These are phyloP conservation scores for Odocoileus virginianus DNA, from an alignment of 2,113 vertebrate species.

Conservation along the genomic window DNA sequence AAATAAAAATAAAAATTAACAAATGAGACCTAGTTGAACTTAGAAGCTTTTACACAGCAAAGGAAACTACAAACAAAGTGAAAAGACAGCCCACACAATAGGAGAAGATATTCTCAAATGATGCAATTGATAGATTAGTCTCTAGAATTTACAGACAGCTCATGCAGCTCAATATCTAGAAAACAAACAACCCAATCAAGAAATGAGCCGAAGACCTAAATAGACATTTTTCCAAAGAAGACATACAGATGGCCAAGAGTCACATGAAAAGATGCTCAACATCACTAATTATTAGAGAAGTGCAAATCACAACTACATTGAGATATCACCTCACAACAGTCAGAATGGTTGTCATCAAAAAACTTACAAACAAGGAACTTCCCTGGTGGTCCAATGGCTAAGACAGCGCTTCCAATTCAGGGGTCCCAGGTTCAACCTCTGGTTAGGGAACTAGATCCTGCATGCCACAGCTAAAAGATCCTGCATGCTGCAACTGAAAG, in stretches of 20 bases:
- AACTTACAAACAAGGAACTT: background rate
- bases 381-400: background rate
- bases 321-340: background rate
- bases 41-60: background rate
- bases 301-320: background rate
- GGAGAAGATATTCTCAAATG: background rate
- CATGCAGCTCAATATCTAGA: background rate
- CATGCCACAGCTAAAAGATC: background rate
- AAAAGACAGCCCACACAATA: background rate
- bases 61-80: background rate
- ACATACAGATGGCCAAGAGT: background rate
- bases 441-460: background rate
- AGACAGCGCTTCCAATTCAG: background rate
- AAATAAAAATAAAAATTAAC: background rate
- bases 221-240: background rate
- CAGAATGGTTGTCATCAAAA: background rate
- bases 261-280: background rate
- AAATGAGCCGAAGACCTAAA: background rate
- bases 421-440: background rate
- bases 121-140: background rate
- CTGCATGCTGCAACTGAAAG: background rate
- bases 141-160: background rate
- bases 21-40: background rate
- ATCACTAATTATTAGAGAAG: background rate
- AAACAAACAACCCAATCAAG: background rate